Base-by-base conservation (phyloP, 2,797 vertebrate genomes). In the Microcaecilia unicolor region DNA sequence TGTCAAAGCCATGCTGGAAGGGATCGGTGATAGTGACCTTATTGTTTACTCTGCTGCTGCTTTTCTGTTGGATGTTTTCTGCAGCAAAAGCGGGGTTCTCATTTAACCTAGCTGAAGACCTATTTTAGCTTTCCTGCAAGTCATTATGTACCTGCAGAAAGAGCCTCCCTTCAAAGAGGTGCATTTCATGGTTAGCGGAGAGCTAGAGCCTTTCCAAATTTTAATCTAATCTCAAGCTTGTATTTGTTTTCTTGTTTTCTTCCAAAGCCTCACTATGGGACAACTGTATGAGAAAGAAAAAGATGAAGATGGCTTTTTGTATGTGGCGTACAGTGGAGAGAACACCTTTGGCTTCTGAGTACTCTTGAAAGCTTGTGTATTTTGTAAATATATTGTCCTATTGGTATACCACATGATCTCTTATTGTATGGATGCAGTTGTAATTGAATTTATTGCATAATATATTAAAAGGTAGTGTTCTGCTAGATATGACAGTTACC, bases 301-400 rank as follows among this genome's bases (percentile, higher is more conserved):
- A 67, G 94, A 98, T 14, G 91, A 98, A 60, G 94, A 98, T n/a
- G 93, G 93, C 51, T 97, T 97, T 70, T 84, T 97, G 63, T 98
- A 96, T 3, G 91, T 97, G 74, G 92, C 90, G 48, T 97, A 97
- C 86, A 96, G 93, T 10, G 91, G 93, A 58, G 93, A 97, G 62
- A 97, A 96, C 73, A 97, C 92, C 4, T 97, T 97, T 31, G 93
- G 94, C 61, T 78, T 72, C 65, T 78, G 74, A 76, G 44, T 40
- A 59, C 45, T 67, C 51, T 23, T 9, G 51, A 43, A 58, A 50
- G 72, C 67, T 70, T 58, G 67, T 79, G 67, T 70, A 70, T 67
- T 71, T 75, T 83, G 84, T 83, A 83, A 73, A 78, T 77, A 83
- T 69, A 67, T 44, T 23, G 63, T 70, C 37, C 18, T 65, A 70